Evolutionary conservation across 2,888 invertebrate species (phyloP), one percentile per base, ranked within the genome.

Genomic region (Drosophila cognata): DNA sequence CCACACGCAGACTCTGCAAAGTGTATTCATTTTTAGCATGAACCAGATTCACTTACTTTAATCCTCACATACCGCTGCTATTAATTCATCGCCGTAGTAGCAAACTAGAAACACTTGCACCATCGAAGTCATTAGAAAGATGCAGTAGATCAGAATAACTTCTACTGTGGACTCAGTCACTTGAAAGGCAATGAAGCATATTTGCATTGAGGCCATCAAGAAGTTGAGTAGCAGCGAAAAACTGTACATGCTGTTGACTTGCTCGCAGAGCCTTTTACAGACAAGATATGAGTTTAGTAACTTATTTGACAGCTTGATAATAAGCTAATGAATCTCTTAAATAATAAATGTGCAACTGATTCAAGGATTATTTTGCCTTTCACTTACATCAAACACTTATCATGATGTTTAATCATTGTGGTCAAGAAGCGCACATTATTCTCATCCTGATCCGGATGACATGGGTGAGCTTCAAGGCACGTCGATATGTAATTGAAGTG

Each of bases 181-280:
- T 81, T 92, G 91, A 71, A 92, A 92, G 38, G 92, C 92, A 28
- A 91, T 91, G 57, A 92, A 91, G 43, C 92, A 92, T 25, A 92
- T 90, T 21, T 91, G 92, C 79, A 89, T 74, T 1, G 92, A 92
- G 13, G 92, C 90, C 62, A 89, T 83, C 25, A 92, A 52, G 65
- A 92, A 92, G 78, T 92, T 92, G 10, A 92, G 77, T n/a, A 92
- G 65, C 61, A 92, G 50, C 0, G 92, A 92, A 38, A 84, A 78
- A 43, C 74, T 82, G n/a, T 90, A 90, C 38, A 90, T 72, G 3
- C 33, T 50, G 28, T 90, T 87, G 7, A 92, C 71, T 11, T 84
- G 77, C 33, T 89, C 88, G 31, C 88, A 90, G 38, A 92, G 74
- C 21, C 92, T 92, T 64, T 16, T 28, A 50, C 7, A 25, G 28